Percentiles rank a stretch among this genome's conserved stretches.
Evolutionary conservation across 1,140 invertebrate genomes (phyloP).

Genomic region (Sycobia sp.): DNA sequence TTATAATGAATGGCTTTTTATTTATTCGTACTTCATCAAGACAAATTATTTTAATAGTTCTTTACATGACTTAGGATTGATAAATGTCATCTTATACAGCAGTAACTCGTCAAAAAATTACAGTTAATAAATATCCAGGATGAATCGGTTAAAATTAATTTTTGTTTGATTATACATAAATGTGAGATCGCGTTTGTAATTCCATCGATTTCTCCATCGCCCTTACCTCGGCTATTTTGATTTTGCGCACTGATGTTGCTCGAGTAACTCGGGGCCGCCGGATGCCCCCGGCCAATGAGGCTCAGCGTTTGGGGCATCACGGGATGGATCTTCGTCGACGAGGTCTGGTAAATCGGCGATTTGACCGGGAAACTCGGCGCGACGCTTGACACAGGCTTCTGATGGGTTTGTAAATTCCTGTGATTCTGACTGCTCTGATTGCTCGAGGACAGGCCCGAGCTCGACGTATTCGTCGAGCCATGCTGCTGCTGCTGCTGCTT

Average conservation of each 20-base stretch:
- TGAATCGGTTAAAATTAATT: no score
- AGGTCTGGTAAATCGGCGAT: constrained; percentile 79
- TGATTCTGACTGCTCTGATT: constrained; percentile 43
- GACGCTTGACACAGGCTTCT: constrained; percentile 82
- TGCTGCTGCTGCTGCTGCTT: constrained; percentile 39
- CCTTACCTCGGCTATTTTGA: constrained; percentile 28
- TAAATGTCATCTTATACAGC: no score
- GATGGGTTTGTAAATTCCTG: constrained; percentile 55
- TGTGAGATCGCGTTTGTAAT: no score
- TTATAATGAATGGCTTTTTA: no score
- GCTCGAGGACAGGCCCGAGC: constrained; percentile 41
- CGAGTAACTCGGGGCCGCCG: constrained; percentile 45
- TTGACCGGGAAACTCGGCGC: constrained; percentile 75
- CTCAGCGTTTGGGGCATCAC: constrained; percentile 77
- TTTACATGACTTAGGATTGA: no score
- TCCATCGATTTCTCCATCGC: no score
- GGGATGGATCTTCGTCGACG: constrained; percentile 79
- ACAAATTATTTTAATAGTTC: no score
- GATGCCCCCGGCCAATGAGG: constrained; percentile 56
- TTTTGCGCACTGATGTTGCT: constrained; percentile 33
- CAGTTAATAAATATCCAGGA: no score
- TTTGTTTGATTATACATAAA: no score
- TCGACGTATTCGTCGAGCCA: constrained; percentile 39
- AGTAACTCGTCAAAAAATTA: no score
- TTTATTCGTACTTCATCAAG: no score